phyloP scores from a whole-genome alignment of 2,113 vertebrate species.

The Prionailurus bengalensis region DNA sequence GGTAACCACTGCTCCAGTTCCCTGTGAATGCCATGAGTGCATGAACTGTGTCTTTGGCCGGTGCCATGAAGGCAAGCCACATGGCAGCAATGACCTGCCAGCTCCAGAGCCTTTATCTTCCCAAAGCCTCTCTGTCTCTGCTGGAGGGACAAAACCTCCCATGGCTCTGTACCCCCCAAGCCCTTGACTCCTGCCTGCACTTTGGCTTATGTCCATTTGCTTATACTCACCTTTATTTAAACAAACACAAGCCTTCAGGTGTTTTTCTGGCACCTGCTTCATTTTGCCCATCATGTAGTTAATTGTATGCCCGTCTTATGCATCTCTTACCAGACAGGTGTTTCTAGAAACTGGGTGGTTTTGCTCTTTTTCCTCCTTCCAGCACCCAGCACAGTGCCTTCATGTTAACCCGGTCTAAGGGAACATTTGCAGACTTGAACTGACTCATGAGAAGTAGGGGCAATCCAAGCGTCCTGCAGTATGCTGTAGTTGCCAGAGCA shows the following conservation, averaged over 20 bases:
- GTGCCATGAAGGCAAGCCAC: too few relatives aligned
- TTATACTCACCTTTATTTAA: background rate
- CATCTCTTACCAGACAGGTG: background rate
- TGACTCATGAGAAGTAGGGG: background rate
- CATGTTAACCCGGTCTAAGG: background rate
- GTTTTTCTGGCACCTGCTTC: background rate
- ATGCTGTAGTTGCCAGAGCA: background rate
- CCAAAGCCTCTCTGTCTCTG: background rate
- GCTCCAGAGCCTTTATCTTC: background rate
- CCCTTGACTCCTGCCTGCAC: background rate
- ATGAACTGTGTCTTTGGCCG: background rate
- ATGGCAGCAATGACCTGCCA: background rate
- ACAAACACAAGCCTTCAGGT: background rate
- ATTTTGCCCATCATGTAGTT: background rate
- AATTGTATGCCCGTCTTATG: background rate
- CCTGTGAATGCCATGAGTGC: too few relatives aligned
- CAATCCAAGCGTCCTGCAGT: accelerated
- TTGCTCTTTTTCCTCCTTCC: background rate
- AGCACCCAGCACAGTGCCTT: too few relatives aligned
- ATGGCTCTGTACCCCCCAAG: background rate
- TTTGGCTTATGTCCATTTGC: background rate
- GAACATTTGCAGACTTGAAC: background rate
- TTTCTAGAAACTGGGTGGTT: background rate
- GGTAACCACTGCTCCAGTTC: background rate
- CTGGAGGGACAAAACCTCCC: background rate